Evolutionary conservation across 2,797 vertebrate species (phyloP).

Genomic region (Acrossocheilus wenchowensis): DNA sequence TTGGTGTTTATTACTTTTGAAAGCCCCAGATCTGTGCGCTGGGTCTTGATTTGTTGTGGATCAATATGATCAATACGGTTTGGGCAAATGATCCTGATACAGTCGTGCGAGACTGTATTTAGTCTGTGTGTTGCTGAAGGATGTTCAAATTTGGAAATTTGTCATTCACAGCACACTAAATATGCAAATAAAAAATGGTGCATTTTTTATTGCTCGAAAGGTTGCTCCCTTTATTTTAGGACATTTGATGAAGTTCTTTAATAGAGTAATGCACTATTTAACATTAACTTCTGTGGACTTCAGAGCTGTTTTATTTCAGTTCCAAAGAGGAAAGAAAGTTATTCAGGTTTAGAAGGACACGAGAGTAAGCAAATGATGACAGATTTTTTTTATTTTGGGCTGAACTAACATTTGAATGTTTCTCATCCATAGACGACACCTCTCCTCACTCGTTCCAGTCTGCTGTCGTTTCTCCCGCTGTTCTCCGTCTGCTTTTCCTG

Average conservation of each 20-base stretch:
- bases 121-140: neutral
- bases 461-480: neutral
- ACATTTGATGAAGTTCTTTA: neutral
- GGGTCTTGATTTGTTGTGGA: neutral
- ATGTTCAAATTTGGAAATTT: neutral
- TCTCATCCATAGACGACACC: neutral
- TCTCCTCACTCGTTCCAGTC: neutral
- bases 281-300: neutral
- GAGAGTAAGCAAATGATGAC: neutral
- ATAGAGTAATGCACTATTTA: too few relatives aligned
- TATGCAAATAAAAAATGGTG: neutral
- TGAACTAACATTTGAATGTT: neutral
- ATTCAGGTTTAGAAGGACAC: neutral
- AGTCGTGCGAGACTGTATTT: conserved; percentile 8
- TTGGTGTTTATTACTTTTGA: conserved; percentile 26
- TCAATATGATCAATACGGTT: neutral
- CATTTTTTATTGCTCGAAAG: neutral
- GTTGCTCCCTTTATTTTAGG: neutral
- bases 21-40: neutral
- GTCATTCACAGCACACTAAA: neutral
- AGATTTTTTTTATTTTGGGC: neutral
- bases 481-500: conserved; percentile 27
- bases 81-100: neutral
- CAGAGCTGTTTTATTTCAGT: neutral
- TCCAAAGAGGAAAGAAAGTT: neutral